Evolutionary conservation across 1,140 invertebrate genomes (phyloP), one percentile per base, ranked within the genome.

Genomic region (Agrypnia vestita): DNA sequence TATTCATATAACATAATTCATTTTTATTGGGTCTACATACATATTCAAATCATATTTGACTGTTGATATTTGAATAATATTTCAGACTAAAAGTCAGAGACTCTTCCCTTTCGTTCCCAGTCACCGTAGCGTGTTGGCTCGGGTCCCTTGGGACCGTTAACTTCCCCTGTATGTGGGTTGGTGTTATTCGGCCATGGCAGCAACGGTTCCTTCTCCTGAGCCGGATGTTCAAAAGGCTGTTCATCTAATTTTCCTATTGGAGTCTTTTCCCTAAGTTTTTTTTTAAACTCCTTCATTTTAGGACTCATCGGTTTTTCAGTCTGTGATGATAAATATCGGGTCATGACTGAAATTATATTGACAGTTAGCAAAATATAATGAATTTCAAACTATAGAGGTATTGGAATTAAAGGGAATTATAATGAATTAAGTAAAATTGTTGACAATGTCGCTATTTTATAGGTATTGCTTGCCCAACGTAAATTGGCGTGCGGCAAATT

Each of bases 61-160:
- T 35, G 25, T 1, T 3, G 25, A 35, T 35, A 3, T 1, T 35
- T 35, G 1, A 6, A 35, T 35, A 35, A 35, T 35, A 35, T 3
- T 35, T 35, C 6, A 35, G 25, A 35, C 25, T 92, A 99, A 90
- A 99, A 99, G 89, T 99, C 98, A 10, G 96, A 92, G 12, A 98
- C 97, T 86, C 98, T 91, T 77, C 99, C 99, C 90, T 99, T 99
- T 82, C 98, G 91, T 87, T 99, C 99, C 98, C 99, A 99, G 90
- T 99, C 99, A 4, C 98, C 98, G 90, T 98, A 99, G 83, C 98
- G 91, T 44, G 99, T 99, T 44, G 99, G 99, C 90, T 99, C 98
- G 3, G 98, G 98, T 19, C 99, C 99, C 85, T 92, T 91, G 10
- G 98, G 99, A 11, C 99, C 98, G 80, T 96, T 96, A 77, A 97